Evolutionary conservation across 2,113 vertebrate species (phyloP).

Genomic region (Baryphthengus martii): DNA sequence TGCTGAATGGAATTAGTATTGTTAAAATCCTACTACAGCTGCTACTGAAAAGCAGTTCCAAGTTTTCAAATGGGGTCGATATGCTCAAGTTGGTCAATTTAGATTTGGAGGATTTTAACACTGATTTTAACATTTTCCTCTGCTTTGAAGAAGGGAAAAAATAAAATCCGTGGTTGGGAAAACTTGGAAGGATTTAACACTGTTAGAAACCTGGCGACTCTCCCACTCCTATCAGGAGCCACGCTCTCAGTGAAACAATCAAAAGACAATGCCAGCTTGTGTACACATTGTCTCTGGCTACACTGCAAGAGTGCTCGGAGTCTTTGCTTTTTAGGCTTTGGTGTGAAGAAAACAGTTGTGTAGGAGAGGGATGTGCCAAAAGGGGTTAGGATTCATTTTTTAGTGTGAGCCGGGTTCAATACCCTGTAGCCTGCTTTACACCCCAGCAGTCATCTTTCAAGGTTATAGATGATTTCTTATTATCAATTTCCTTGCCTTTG

Average conservation of each 20-base stretch:
- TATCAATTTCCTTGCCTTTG: background rate
- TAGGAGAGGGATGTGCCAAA: background rate
- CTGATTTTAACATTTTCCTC: background rate
- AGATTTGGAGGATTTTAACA: slow-evolving; percentile 34
- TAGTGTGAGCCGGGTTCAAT: background rate
- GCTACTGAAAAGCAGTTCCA: background rate
- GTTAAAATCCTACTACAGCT: background rate
- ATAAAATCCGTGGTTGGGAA: background rate
- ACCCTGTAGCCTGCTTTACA: background rate
- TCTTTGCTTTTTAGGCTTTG: background rate
- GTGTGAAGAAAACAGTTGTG: background rate
- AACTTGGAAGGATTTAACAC: slow-evolving; percentile 1
- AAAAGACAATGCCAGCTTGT: background rate
- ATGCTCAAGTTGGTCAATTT: background rate
- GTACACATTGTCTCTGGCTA: background rate
- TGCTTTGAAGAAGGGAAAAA: background rate
- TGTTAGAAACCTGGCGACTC: background rate
- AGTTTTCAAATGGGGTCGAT: background rate
- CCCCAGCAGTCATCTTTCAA: background rate
- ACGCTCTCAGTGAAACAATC: background rate
- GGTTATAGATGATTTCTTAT: background rate
- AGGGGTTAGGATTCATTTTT: background rate
- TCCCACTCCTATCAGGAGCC: background rate
- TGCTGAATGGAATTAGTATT: background rate
- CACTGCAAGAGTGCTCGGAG: background rate